A percentile compares a stretch with the other conserved stretches of the same genome.
Conservation (phyloP, 37 sponge, comb jelly and placozoan species). For the Cliona cf. orientalis region DNA sequence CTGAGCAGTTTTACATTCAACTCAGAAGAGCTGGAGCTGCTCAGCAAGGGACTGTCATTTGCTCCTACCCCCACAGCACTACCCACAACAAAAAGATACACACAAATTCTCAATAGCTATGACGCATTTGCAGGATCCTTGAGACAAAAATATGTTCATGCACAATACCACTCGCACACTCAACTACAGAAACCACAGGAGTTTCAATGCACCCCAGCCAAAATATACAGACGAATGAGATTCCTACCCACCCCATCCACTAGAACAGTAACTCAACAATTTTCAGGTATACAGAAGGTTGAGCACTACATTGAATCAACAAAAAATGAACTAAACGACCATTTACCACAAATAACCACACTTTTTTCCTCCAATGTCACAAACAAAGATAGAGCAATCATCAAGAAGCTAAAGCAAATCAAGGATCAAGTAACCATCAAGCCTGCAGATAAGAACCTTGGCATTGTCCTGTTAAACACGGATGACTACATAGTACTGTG, state of each 20-base stretch:
- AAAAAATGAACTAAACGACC: background rate
- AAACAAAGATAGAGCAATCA: background rate
- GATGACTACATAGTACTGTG: conserved; percentile 18
- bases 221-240: conserved; percentile 22
- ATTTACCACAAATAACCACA: background rate
- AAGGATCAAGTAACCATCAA: conserved; percentile 4
- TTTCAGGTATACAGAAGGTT: background rate
- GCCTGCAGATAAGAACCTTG: conserved; percentile 38
- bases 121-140: background rate
- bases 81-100: background rate
- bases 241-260: conserved; percentile 5
- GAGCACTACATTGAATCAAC: conserved; percentile 17
- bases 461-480: conserved; percentile 22
- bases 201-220: background rate
- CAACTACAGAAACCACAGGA: background rate
- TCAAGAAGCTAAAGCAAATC: background rate
- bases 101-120: background rate
- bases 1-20: background rate
- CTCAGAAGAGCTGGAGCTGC: background rate
- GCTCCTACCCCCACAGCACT: conserved; percentile 6
- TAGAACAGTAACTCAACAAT: background rate
- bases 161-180: background rate
- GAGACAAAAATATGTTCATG: background rate
- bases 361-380: background rate
- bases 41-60: conserved; percentile 12